Evolutionary conservation across 2,797 vertebrate species (phyloP).

Genomic region (Anguilla anguilla): DNA sequence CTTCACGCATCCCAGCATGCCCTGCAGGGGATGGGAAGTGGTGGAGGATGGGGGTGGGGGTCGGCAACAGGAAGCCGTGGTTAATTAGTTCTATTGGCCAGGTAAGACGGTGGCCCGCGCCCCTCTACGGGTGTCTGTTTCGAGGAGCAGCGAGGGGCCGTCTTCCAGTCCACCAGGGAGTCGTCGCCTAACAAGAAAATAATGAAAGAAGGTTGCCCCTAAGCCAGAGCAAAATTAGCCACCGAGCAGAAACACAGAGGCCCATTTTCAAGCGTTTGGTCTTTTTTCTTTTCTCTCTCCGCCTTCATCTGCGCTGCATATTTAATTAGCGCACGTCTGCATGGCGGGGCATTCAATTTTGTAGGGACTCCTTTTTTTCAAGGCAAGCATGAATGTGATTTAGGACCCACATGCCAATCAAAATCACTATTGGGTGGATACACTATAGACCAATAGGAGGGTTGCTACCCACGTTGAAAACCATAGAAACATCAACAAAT

Average conservation of each 20-base stretch:
- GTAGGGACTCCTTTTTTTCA: slow-evolving; percentile 3
- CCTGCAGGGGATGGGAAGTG: slow-evolving; percentile 32
- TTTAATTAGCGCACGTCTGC: not conserved
- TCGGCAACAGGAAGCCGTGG: slow-evolving; percentile 29
- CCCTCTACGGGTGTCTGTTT: not conserved
- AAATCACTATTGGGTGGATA: not conserved
- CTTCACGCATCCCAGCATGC: slow-evolving; percentile 46
- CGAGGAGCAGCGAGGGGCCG: slow-evolving; percentile 8
- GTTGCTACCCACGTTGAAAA: not conserved
- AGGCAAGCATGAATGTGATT: not conserved
- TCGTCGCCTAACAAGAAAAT: slow-evolving; percentile 32
- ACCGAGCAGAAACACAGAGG: slow-evolving; percentile 21
- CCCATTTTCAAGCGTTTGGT: slow-evolving; percentile 20
- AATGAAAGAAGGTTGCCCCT: slow-evolving; percentile 32
- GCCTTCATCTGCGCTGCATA: not conserved
- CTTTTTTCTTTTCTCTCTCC: not conserved
- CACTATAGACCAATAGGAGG: not conserved
- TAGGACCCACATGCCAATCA: not conserved
- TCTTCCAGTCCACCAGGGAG: slow-evolving; percentile 17
- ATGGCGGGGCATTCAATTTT: not conserved
- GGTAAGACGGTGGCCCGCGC: slow-evolving; percentile 26
- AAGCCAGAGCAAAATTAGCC: slow-evolving; percentile 28
- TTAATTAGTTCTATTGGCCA: slow-evolving; percentile 44
- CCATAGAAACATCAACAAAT: not conserved
- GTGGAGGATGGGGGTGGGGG: slow-evolving; percentile 29